Percentiles rank a stretch among this genome's conserved stretches.
These are phyloP conservation scores for Aplysia californica DNA, from an alignment of 1,140 invertebrate genomes.

Conservation along the genomic window DNA sequence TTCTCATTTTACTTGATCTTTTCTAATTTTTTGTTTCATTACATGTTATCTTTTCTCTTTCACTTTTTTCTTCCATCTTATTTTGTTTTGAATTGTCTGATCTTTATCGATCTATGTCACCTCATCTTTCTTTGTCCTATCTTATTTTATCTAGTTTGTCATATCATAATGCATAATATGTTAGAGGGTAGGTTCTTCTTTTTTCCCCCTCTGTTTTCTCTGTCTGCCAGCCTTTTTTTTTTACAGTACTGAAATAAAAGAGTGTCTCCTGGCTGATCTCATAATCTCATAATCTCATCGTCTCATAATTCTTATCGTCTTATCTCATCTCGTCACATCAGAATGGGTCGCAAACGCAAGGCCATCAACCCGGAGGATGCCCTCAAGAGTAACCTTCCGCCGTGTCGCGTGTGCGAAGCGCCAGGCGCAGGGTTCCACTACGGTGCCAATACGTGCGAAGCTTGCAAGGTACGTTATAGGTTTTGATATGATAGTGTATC, in stretches of 20 bases:
- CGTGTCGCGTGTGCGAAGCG: slow-evolving; percentile 70
- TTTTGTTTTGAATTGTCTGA: no score
- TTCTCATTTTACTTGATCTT: no score
- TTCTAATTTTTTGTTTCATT: no score
- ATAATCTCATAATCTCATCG: background rate
- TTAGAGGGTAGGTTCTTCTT: no score
- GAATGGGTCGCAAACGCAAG: slow-evolving; percentile 5
- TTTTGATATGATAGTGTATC: background rate
- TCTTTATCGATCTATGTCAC: no score
- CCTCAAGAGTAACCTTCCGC: slow-evolving; percentile 40
- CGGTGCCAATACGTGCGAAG: slow-evolving; percentile 70
- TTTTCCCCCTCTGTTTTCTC: background rate
- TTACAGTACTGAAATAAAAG: background rate
- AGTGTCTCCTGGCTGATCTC: background rate
- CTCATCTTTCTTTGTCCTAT: no score
- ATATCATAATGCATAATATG: no score
- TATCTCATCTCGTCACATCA: background rate
- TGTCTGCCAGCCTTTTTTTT: background rate
- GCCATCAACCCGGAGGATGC: background rate
- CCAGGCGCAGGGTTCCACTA: slow-evolving; percentile 70
- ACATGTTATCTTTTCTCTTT: no score
- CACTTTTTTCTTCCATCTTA: no score
- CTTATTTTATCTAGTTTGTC: no score
- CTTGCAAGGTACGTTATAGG: slow-evolving; percentile 66
- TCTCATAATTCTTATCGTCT: background rate